Conservation (phyloP, 64 coral and sea anemone species). For the Montipora sp. region DNA sequence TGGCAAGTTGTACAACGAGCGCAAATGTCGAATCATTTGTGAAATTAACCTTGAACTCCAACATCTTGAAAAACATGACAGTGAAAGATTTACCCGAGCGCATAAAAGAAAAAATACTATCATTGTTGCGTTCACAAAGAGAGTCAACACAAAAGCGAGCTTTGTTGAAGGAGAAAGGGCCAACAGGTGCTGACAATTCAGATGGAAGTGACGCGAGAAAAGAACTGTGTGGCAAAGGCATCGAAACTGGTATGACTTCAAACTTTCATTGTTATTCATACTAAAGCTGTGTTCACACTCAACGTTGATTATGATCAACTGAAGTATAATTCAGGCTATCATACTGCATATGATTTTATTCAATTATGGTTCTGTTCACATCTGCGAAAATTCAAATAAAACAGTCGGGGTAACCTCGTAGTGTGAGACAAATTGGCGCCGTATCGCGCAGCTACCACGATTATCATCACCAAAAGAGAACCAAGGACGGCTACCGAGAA, state of each 20-base stretch:
- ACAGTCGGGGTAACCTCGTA: too few species aligned
- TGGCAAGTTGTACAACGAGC: not conserved
- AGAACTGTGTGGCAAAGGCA: not conserved
- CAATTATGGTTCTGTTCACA: too few species aligned
- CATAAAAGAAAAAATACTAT: not conserved
- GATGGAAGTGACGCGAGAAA: not conserved
- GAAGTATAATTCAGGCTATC: too few species aligned
- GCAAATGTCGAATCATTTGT: not conserved
- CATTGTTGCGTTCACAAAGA: constrained; percentile 15
- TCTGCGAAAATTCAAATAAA: too few species aligned
- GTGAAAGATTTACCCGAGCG: constrained; percentile 30
- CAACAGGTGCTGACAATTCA: not conserved
- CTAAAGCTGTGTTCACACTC: too few species aligned
- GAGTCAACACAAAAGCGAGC: not conserved
- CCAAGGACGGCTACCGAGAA: too few species aligned
- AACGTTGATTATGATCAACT: too few species aligned
- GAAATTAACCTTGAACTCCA: not conserved
- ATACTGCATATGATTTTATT: too few species aligned
- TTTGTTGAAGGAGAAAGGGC: not conserved
- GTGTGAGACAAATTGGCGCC: too few species aligned
- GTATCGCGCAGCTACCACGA: too few species aligned
- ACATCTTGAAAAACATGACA: not conserved
- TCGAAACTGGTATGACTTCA: not conserved
- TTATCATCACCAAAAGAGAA: too few species aligned
- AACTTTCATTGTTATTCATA: too few species aligned